Conservation (phyloP, 1,140 invertebrate genomes). For the Helicoverpa zea region DNA sequence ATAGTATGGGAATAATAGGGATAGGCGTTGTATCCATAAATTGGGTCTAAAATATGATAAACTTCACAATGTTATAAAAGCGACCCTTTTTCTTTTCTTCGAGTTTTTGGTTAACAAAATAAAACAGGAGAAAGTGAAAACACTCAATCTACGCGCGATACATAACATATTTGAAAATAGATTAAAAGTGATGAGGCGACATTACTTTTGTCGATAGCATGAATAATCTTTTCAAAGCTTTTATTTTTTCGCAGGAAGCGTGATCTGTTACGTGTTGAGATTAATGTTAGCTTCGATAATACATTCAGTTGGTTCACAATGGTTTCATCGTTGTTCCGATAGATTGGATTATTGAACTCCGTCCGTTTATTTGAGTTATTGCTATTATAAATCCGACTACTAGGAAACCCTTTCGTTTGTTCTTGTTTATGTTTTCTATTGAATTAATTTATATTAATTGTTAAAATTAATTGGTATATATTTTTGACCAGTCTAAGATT, state of each 20-base stretch:
- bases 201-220: too few species aligned
- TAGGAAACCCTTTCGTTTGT: neutral
- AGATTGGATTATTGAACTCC: neutral
- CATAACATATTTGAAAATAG: too few species aligned
- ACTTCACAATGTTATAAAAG: neutral
- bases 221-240: neutral
- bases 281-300: neutral
- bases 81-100: neutral
- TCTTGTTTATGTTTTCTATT: neutral
- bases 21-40: neutral
- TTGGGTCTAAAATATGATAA: conserved; percentile 15
- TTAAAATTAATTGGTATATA: too few species aligned
- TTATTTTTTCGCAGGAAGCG: neutral
- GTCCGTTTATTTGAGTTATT: neutral
- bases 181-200: too few species aligned
- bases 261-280: neutral
- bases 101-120: neutral
- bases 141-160: too few species aligned
- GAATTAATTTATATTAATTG: too few species aligned
- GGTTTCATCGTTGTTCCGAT: neutral
- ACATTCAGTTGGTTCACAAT: conserved; percentile 1
- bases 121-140: neutral
- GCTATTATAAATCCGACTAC: neutral
- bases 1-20: neutral
- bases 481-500: too few species aligned